phyloP scores from a whole-genome alignment of 1,140 invertebrate species.

The Coenobita brevimanus region DNA sequence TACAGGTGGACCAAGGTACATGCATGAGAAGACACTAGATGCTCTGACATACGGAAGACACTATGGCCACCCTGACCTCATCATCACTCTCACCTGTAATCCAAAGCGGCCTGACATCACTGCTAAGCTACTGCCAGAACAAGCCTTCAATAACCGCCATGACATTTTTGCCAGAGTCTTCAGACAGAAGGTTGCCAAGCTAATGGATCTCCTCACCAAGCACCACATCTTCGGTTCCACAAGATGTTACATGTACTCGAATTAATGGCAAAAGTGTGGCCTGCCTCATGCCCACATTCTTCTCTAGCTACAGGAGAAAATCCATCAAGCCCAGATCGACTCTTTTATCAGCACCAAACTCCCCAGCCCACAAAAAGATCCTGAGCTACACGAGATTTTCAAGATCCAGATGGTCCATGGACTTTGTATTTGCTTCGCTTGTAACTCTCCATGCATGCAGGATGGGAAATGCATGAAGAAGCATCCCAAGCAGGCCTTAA shows the following conservation, averaged over 20 bases:
- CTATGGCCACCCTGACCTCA: slow-evolving; percentile 74
- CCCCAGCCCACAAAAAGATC: background rate
- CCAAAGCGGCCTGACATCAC: slow-evolving; percentile 73
- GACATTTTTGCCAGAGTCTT: slow-evolving; percentile 7
- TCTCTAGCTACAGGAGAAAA: slow-evolving; percentile 1
- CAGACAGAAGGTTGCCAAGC: background rate
- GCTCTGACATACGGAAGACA: slow-evolving; percentile 75
- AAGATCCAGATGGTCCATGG: slow-evolving; percentile 64
- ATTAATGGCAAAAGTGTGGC: slow-evolving; percentile 77
- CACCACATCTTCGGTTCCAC: slow-evolving; percentile 21
- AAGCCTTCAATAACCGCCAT: background rate
- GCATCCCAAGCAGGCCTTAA: background rate
- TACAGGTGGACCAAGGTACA: slow-evolving; percentile 73
- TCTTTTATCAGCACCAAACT: background rate
- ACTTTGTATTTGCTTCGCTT: slow-evolving; percentile 57
- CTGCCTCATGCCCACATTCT: background rate
- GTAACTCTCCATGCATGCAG: slow-evolving; percentile 59
- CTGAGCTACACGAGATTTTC: slow-evolving; percentile 16
- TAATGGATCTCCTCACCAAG: slow-evolving; percentile 73
- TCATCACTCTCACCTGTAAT: slow-evolving; percentile 77
- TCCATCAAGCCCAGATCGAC: background rate
- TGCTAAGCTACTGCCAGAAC: slow-evolving; percentile 70
- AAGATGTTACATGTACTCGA: slow-evolving; percentile 72
- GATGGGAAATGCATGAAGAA: slow-evolving; percentile 58
- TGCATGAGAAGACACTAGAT: slow-evolving; percentile 74